A percentile compares a stretch with the other conserved stretches of the same genome.
Evolutionary conservation across 2,888 invertebrate genomes (phyloP).

Genomic region (Polietes domitor): DNA sequence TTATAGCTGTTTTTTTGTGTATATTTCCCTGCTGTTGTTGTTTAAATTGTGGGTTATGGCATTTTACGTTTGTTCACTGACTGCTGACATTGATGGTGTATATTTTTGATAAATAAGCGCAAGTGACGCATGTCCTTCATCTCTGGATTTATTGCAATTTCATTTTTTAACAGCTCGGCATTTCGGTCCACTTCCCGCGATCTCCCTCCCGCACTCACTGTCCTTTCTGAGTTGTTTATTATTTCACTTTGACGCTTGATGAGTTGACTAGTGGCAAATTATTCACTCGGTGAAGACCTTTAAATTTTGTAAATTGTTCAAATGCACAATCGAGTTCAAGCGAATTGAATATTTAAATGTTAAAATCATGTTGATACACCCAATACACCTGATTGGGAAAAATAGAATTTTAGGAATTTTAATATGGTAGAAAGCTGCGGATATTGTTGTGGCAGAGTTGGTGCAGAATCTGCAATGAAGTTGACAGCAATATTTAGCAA

Average conservation of each 20-base stretch:
- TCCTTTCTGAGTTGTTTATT: not conserved
- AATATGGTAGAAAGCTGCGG: too few relatives aligned
- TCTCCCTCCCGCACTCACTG: not conserved
- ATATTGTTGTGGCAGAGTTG: too few relatives aligned
- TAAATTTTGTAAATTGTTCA: too few relatives aligned
- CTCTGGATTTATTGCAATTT: constrained; percentile 48
- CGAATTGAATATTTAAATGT: too few relatives aligned
- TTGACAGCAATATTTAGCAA: too few relatives aligned
- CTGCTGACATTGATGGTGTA: constrained; percentile 28
- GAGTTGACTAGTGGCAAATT: not conserved
- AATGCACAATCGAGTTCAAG: too few relatives aligned
- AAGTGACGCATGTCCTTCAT: constrained; percentile 42
- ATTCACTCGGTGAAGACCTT: too few relatives aligned
- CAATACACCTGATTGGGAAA: too few relatives aligned
- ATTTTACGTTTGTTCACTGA: constrained; percentile 19
- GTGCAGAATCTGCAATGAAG: too few relatives aligned
- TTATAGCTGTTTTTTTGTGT: constrained; percentile 31
- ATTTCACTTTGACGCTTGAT: not conserved
- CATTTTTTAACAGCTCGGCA: not conserved
- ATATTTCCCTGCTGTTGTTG: constrained; percentile 1
- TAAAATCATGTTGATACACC: too few relatives aligned
- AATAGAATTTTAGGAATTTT: too few relatives aligned
- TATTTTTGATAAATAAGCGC: constrained; percentile 3
- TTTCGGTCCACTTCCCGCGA: not conserved
- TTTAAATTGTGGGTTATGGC: constrained; percentile 27